These are phyloP conservation scores for Parazoanthus atlanticus DNA, from an alignment of 92 coral and sea anemone genomes.

Conservation along the genomic window DNA sequence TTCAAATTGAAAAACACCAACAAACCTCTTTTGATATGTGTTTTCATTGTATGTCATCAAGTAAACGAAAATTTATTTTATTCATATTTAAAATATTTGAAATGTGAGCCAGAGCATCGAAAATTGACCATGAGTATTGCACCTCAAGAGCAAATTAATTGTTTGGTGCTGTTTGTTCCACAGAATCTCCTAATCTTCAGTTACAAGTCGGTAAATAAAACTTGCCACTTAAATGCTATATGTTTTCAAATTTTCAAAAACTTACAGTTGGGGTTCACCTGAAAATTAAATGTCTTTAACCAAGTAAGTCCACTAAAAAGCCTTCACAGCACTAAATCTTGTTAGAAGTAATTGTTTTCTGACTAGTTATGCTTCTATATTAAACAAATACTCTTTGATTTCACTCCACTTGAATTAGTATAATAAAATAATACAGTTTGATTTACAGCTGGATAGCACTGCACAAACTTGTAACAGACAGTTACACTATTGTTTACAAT, in stretches of 20 bases:
- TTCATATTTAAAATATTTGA: too few species aligned
- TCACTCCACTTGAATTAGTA: neutral
- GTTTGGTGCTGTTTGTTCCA: too few species aligned
- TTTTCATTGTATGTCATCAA: too few species aligned
- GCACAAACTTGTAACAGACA: neutral
- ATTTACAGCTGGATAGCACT: neutral
- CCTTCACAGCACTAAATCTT: neutral
- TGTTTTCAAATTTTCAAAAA: neutral
- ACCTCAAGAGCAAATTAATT: too few species aligned
- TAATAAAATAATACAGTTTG: neutral
- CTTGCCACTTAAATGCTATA: neutral
- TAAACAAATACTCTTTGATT: neutral
- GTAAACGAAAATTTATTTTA: too few species aligned
- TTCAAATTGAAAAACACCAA: too few species aligned
- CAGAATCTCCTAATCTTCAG: neutral
- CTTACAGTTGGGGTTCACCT: neutral
- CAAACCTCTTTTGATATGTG: too few species aligned
- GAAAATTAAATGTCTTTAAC: neutral
- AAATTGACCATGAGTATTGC: too few species aligned
- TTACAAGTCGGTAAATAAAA: neutral
- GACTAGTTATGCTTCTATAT: neutral
- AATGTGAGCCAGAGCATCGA: too few species aligned
- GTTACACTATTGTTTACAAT: neutral
- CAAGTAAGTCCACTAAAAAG: neutral
- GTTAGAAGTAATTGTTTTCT: neutral